These are phyloP conservation scores for Oenanthe melanoleuca DNA, from an alignment of 2,113 vertebrate species.

Conservation along the genomic window DNA sequence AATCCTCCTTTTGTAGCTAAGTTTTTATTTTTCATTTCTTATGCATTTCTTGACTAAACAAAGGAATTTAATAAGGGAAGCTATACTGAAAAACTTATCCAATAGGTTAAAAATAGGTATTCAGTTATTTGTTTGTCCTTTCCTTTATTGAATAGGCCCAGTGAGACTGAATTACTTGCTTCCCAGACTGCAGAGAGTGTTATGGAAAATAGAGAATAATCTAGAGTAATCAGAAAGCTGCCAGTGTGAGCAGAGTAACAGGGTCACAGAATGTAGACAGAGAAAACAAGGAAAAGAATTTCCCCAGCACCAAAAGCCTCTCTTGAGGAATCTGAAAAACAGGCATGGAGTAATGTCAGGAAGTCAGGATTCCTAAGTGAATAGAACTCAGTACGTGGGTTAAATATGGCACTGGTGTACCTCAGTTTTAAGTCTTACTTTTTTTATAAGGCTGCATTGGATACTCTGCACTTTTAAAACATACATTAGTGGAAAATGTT, in stretches of 20 bases:
- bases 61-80: background rate
- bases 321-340: background rate
- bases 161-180: background rate
- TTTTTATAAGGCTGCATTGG: background rate
- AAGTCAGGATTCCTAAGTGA: background rate
- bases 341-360: background rate
- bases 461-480: background rate
- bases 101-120: background rate
- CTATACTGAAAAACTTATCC: background rate
- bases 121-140: background rate
- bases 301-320: fast-evolving
- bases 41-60: background rate
- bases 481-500: fast-evolving
- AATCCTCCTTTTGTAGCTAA: background rate
- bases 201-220: background rate
- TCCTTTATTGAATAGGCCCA: background rate
- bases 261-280: background rate
- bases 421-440: background rate
- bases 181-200: background rate
- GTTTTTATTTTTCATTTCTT: background rate
- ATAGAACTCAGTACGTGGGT: background rate
- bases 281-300: background rate
- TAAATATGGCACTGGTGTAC: background rate
- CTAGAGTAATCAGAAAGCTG: background rate
- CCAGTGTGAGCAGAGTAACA: background rate